phyloP scores from a whole-genome alignment of 2,797 vertebrate species.

The Sorex maritimensis region DNA sequence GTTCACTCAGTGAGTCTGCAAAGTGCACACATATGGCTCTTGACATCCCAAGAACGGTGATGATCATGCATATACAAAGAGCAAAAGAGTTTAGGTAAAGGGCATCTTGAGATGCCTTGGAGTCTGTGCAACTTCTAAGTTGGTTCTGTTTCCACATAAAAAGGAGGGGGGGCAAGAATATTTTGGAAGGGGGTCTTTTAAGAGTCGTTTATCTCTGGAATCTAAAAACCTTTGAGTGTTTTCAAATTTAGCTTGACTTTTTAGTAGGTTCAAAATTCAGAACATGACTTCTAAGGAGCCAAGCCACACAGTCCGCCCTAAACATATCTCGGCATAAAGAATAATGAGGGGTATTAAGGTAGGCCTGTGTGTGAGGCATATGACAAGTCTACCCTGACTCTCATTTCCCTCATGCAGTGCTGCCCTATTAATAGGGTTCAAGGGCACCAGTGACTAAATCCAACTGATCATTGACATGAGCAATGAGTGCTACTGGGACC shows the following conservation, averaged over 20 bases:
- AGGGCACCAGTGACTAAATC: constrained; percentile 12
- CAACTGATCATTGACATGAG: neutral
- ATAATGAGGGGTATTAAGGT: constrained; percentile 53
- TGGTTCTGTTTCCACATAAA: constrained; percentile 68
- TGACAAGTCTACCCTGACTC: neutral
- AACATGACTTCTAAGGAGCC: constrained; percentile 49
- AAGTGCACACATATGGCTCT: constrained; percentile 29
- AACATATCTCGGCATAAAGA: constrained; percentile 43
- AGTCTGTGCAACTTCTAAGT: constrained; percentile 61
- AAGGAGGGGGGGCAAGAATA: constrained; percentile 23
- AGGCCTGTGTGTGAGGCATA: constrained; percentile 13
- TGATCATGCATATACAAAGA: neutral
- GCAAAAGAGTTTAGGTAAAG: constrained; percentile 48
- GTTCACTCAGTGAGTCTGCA: neutral
- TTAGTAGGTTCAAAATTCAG: constrained; percentile 70
- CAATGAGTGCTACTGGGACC: constrained; percentile 7
- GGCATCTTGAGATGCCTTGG: neutral
- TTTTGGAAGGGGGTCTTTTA: constrained; percentile 42
- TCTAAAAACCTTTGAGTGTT: constrained; percentile 33
- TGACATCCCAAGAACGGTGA: constrained; percentile 21
- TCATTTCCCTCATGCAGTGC: neutral
- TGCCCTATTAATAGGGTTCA: constrained; percentile 59
- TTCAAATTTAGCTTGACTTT: constrained; percentile 68
- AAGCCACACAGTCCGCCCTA: constrained; percentile 55
- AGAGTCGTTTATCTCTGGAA: constrained; percentile 43